Percentiles rank a stretch among this genome's conserved stretches.
phyloP scores from a whole-genome alignment of 92 coral and sea anemone species.

The Galaxea fascicularis region DNA sequence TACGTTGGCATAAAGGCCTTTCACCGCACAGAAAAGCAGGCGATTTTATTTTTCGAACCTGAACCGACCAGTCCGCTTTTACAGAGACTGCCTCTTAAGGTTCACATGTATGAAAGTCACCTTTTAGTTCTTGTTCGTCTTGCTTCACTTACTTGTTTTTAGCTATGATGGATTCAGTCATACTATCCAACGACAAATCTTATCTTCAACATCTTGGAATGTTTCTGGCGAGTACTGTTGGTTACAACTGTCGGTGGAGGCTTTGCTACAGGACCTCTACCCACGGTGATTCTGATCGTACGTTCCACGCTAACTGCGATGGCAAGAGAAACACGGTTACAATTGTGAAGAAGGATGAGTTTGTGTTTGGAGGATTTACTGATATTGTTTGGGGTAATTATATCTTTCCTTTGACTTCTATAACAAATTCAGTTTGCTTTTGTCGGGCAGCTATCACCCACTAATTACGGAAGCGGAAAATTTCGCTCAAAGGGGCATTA shows the following conservation, averaged over 20 bases:
- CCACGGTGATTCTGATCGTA: not conserved
- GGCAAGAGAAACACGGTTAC: not conserved
- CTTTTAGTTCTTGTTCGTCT: no score
- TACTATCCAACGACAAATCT: not conserved
- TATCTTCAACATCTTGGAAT: not conserved
- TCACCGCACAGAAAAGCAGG: no score
- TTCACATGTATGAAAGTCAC: no score
- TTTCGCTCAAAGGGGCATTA: no score
- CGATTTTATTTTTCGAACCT: no score
- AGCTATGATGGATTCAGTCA: not conserved
- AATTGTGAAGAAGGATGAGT: not conserved
- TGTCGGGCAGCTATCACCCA: not conserved
- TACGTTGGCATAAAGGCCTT: no score
- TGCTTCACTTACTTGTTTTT: no score
- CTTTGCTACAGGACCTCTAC: not conserved
- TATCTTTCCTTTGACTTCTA: no score
- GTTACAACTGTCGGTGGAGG: not conserved
- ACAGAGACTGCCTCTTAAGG: no score
- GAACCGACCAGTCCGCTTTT: no score
- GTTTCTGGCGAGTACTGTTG: not conserved
- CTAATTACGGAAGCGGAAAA: no score
- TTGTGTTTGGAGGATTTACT: constrained; percentile 14
- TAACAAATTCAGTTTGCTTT: not conserved
- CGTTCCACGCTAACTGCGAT: not conserved
- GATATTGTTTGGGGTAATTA: constrained; percentile 7